Evolutionary conservation across 2,888 invertebrate species (phyloP).

Genomic region (Campopleginae sp.): DNA sequence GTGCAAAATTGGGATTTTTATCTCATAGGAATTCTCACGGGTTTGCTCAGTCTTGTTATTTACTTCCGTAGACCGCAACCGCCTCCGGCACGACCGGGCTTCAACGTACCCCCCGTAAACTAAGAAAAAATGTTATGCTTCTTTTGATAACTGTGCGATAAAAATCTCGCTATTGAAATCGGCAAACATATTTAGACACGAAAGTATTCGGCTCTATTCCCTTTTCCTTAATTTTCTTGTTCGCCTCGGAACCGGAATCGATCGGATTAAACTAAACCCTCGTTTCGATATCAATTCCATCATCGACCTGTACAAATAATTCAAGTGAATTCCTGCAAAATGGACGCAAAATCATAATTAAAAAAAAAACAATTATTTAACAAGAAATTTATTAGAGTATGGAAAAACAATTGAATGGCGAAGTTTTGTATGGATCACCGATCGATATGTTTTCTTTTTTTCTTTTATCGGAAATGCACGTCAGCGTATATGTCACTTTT

Average conservation of each 20-base stretch:
- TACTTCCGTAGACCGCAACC: conserved; percentile 89
- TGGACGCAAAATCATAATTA: neutral
- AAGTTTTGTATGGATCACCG: neutral
- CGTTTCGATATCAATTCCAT: neutral
- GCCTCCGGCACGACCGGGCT: conserved; percentile 72
- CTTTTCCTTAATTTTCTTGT: neutral
- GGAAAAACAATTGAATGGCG: neutral
- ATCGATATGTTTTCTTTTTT: neutral
- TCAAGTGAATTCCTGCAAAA: neutral
- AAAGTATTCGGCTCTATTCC: neutral
- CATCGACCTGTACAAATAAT: neutral
- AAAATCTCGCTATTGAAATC: conserved; percentile 42
- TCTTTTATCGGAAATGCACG: neutral
- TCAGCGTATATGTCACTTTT: neutral
- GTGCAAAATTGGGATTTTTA: conserved; percentile 98
- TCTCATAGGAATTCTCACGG: conserved; percentile 92
- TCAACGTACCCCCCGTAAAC: conserved; percentile 75
- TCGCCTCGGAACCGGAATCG: neutral
- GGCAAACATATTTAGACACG: neutral
- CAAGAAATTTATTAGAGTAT: neutral
- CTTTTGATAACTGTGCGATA: conserved; percentile 50
- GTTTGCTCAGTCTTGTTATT: conserved; percentile 92
- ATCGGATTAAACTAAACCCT: neutral
- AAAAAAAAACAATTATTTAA: neutral
- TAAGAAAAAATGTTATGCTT: conserved; percentile 61